Conservation (phyloP, 2,888 invertebrate genomes). For the Metopia argyrocephala region DNA sequence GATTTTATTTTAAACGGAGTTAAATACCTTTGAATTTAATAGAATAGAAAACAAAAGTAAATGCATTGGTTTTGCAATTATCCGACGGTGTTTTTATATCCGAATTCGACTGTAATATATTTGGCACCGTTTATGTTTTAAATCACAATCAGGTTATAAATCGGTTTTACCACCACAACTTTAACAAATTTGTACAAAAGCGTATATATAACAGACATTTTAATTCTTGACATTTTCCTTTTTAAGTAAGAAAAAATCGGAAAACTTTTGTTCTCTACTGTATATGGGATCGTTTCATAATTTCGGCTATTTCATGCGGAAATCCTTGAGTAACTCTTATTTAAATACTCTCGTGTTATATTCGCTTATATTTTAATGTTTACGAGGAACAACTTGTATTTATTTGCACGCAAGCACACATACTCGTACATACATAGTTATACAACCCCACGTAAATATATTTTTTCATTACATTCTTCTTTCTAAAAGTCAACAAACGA, state of each 20-base stretch:
- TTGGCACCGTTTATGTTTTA: too few species aligned
- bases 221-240: not conserved
- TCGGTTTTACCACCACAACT: too few species aligned
- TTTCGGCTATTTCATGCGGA: constrained; percentile 67
- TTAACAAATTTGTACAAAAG: too few species aligned
- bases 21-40: too few species aligned
- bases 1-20: too few species aligned
- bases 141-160: not conserved
- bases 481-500: constrained; percentile 20
- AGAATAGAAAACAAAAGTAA: too few species aligned
- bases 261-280: not conserved
- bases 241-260: too few species aligned
- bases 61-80: too few species aligned
- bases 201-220: not conserved
- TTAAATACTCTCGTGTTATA: constrained; percentile 10
- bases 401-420: constrained; percentile 19
- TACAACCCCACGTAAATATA: not conserved
- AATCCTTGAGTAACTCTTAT: constrained; percentile 72
- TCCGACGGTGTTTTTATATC: too few species aligned
- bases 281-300: constrained; percentile 13
- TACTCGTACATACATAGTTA: not conserved
- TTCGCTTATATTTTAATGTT: constrained; percentile 39
- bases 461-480: constrained; percentile 19
- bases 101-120: too few species aligned
- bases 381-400: constrained; percentile 44